Evolutionary conservation across 2,113 vertebrate genomes (phyloP).

Genomic region (Cervus canadensis): DNA sequence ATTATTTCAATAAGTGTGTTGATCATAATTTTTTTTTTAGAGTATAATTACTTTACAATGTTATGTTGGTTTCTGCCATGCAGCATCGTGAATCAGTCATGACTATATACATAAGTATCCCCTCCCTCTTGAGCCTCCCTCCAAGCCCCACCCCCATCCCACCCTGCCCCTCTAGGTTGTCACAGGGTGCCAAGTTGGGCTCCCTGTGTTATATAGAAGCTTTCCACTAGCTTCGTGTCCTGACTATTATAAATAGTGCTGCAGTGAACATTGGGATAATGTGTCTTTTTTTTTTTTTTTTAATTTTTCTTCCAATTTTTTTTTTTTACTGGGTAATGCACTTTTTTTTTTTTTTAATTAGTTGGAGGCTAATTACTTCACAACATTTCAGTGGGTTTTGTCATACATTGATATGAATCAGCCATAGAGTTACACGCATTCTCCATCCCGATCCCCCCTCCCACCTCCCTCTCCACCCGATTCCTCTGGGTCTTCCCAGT

Average conservation of each 20-base stretch:
- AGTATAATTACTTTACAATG: neutral
- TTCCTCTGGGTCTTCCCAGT: too few relatives aligned
- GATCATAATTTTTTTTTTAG: neutral
- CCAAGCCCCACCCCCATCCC: neutral
- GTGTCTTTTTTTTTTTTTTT: too few relatives aligned
- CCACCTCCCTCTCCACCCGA: too few relatives aligned
- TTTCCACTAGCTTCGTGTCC: neutral
- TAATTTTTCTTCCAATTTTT: too few relatives aligned
- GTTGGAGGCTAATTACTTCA: too few relatives aligned
- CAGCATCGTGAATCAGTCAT: neutral
- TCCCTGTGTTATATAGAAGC: neutral
- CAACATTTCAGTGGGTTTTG: too few relatives aligned
- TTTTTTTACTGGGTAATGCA: too few relatives aligned
- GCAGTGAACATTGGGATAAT: neutral
- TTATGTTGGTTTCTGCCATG: neutral
- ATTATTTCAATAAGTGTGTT: neutral
- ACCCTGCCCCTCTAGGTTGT: neutral
- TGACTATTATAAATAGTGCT: neutral
- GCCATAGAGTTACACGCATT: too few relatives aligned
- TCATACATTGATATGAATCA: too few relatives aligned
- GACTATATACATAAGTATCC: neutral
- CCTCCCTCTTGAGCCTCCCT: neutral
- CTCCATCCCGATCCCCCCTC: too few relatives aligned
- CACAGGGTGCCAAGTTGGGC: neutral
- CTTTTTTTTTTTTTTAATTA: too few relatives aligned